Evolutionary conservation across 37 sponge, comb jelly and placozoan species (phyloP), one percentile per base, ranked within the genome.

Genomic region (Dysidea cf. avara): DNA sequence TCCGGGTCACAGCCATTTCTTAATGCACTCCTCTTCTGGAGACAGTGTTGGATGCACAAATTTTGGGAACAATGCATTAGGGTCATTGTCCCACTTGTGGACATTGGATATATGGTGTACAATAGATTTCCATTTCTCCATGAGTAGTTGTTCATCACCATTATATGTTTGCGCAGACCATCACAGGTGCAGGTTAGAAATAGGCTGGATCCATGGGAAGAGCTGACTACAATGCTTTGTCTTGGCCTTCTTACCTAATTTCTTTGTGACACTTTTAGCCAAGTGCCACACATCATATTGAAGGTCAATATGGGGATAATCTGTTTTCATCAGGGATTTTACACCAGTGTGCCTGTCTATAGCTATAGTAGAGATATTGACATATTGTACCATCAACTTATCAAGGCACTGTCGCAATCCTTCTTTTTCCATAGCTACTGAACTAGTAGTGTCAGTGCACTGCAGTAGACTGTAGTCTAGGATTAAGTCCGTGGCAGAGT

Each of bases 271-370:
- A 29, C 34, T 56, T 40, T 78, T 78, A 17, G 47, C 39, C 58
- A 78, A 17, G 67, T 78, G 79, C 70, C 79, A 78, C 20, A 78
- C n/a, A n/a, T n/a, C n/a, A n/a, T n/a, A n/a, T n/a, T n/a, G n/a
- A n/a, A n/a, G n/a, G n/a, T n/a, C n/a, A n/a, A n/a, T n/a, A n/a
- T n/a, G n/a, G n/a, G n/a, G n/a, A n/a, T n/a, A n/a, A n/a, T n/a
- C n/a, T n/a, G n/a, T n/a, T n/a, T n/a, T n/a, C n/a, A n/a, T n/a
- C n/a, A n/a, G n/a, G n/a, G n/a, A n/a, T n/a, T n/a, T n/a, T n/a
- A n/a, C n/a, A n/a, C n/a, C n/a, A n/a, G n/a, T n/a, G n/a, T n/a
- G n/a, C n/a, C n/a, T n/a, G n/a, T n/a, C n/a, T n/a, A n/a, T n/a
- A n/a, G n/a, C n/a, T n/a, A n/a, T n/a, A n/a, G n/a, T n/a, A n/a